phyloP scores from a whole-genome alignment of 2,113 vertebrate genomes.

The Numenius arquata region DNA sequence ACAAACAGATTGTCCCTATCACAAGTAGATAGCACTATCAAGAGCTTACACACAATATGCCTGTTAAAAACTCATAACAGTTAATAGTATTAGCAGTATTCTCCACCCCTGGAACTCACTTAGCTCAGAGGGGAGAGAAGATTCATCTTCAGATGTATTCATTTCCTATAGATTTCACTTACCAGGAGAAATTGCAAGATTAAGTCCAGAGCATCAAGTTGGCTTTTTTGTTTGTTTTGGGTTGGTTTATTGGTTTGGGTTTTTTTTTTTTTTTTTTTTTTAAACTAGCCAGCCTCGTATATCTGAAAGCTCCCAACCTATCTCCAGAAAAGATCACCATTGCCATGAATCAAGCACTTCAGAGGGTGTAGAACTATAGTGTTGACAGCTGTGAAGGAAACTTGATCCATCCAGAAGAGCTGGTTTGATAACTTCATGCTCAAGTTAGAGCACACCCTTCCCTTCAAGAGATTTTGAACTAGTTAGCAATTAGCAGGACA shows the following conservation, averaged over 20 bases:
- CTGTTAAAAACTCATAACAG: not conserved
- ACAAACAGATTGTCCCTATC: not conserved
- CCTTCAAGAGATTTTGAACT: not conserved
- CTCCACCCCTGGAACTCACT: not conserved
- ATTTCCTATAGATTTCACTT: not conserved
- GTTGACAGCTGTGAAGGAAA: constrained; percentile 4
- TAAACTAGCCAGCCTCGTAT: not conserved
- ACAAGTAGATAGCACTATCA: not conserved
- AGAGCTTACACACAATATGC: not conserved
- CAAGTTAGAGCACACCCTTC: not conserved
- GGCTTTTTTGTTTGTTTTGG: not conserved
- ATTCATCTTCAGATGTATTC: not conserved
- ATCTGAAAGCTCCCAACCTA: not conserved
- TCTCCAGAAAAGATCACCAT: not conserved
- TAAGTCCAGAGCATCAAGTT: not conserved
- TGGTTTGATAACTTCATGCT: not conserved
- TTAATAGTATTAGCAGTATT: not conserved
- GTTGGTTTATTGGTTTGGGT: not conserved
- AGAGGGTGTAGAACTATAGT: not conserved
- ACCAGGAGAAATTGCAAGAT: not conserved
- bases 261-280: not conserved
- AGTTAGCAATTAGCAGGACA: not conserved
- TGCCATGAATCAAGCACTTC: not conserved
- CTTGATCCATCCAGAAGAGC: not conserved
- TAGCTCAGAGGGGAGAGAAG: not conserved